Conservation (phyloP, 2,888 invertebrate species). For the Drosophila stalkeri region DNA sequence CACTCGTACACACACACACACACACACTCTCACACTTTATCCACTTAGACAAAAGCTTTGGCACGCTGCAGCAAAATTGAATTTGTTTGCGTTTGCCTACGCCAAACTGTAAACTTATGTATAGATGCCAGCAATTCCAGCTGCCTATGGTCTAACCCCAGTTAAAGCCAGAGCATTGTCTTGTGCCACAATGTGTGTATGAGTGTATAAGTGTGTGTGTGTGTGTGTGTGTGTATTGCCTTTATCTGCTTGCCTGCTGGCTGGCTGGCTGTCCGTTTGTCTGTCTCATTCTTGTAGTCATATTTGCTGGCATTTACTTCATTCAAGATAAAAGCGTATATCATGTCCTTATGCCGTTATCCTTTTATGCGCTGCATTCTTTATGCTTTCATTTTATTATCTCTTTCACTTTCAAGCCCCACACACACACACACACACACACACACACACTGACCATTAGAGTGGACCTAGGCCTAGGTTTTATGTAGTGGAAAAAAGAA, state of each 20-base stretch:
- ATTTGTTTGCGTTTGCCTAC: slow-evolving; percentile 58
- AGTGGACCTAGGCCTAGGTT: slow-evolving; percentile 37
- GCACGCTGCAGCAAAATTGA: slow-evolving; percentile 57
- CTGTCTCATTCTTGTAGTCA: slow-evolving; percentile 27
- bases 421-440: slow-evolving; percentile 9
- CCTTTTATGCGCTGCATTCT: slow-evolving; percentile 63
- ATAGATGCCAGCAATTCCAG: slow-evolving; percentile 4
- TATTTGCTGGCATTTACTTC: slow-evolving; percentile 49
- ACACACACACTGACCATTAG: slow-evolving; percentile 37
- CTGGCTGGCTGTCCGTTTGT: background rate
- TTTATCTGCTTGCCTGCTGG: slow-evolving; percentile 47
- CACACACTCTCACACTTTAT: slow-evolving; percentile 12
- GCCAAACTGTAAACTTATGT: slow-evolving; percentile 29
- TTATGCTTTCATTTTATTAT: slow-evolving; percentile 66
- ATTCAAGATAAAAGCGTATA: slow-evolving; percentile 61
- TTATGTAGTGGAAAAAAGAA: slow-evolving; percentile 64
- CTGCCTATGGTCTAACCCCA: slow-evolving; percentile 1
- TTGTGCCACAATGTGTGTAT: slow-evolving; percentile 37
- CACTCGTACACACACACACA: slow-evolving; percentile 12
- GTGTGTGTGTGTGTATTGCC: slow-evolving; percentile 27
- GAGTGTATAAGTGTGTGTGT: slow-evolving; percentile 17
- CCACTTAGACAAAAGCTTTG: slow-evolving; percentile 55
- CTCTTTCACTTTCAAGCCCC: slow-evolving; percentile 46
- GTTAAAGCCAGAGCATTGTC: slow-evolving; percentile 46
- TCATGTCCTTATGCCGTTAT: slow-evolving; percentile 63